These are phyloP conservation scores for Megaceryle torquata DNA, from an alignment of 2,113 vertebrate genomes.

Conservation along the genomic window DNA sequence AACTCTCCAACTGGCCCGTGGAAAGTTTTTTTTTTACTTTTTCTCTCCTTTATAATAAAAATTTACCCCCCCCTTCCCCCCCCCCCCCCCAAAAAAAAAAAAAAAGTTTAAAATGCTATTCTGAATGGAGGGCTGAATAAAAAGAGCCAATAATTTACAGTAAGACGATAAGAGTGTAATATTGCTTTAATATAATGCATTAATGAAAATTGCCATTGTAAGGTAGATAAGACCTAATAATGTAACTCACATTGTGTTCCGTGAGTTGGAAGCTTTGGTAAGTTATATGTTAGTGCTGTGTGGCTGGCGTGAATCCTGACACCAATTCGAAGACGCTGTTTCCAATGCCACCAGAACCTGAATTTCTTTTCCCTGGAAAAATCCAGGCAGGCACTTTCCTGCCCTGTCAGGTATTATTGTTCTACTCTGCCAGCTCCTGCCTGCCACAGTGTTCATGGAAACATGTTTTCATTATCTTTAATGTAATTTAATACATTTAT, in stretches of 20 bases:
- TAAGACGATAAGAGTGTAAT: conserved; percentile 39
- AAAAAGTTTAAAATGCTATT: conserved; percentile 12
- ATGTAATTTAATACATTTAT: not conserved
- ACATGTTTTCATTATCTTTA: not conserved
- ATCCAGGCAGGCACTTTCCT: not conserved
- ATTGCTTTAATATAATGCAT: conserved; percentile 41
- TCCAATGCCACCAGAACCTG: not conserved
- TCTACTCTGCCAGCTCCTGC: not conserved
- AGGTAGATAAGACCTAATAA: conserved; percentile 60
- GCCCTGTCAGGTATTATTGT: not conserved
- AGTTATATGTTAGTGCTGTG: not conserved
- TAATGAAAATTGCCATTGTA: conserved; percentile 60
- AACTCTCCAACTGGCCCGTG: no score
- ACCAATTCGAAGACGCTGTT: not conserved
- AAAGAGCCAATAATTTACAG: conserved; percentile 57
- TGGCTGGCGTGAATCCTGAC: conserved; percentile 3
- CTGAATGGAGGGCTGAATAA: conserved; percentile 12
- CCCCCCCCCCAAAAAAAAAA: not conserved
- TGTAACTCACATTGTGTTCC: conserved; percentile 22
- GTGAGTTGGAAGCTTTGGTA: conserved; percentile 4
- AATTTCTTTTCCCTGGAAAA: conserved; percentile 28
- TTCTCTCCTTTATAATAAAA: no score
- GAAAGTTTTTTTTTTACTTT: no score
- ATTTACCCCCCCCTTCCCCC: no score
- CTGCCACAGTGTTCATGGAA: not conserved